These are phyloP conservation scores for Temnothorax ravouxi DNA, from an alignment of 2,888 invertebrate genomes.

Conservation along the genomic window DNA sequence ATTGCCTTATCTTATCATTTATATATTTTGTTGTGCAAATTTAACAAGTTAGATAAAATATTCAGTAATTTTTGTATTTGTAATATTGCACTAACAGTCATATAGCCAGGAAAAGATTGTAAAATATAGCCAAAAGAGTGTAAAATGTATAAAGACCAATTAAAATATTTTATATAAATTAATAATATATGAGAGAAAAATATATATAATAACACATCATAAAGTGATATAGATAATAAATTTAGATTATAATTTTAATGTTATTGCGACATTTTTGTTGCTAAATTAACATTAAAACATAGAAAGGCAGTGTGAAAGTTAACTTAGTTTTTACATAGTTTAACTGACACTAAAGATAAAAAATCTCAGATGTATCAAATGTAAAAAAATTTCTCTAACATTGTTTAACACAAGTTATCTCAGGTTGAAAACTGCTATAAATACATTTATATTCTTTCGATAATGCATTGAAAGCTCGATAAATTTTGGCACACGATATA, in stretches of 20 bases:
- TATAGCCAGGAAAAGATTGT: not conserved
- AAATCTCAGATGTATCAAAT: slow-evolving; percentile 1
- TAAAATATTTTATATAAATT: not conserved
- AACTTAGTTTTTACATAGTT: not conserved
- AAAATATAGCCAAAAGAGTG: not conserved
- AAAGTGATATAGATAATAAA: slow-evolving; percentile 14
- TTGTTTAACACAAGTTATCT: not conserved
- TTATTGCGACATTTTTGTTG: not conserved
- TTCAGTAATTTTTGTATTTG: not conserved
- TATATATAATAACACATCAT: not conserved
- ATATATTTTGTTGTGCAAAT: slow-evolving; percentile 4
- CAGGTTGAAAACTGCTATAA: not conserved
- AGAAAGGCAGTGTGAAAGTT: not conserved
- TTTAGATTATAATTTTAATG: slow-evolving; percentile 12
- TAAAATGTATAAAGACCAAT: not conserved
- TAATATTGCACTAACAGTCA: slow-evolving; percentile 21
- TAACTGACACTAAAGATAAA: not conserved
- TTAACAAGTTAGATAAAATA: slow-evolving; percentile 6
- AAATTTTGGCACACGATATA: not conserved
- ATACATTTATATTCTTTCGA: not conserved
- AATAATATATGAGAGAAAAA: not conserved
- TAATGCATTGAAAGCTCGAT: not conserved
- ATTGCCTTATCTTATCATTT: not conserved
- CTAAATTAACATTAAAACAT: slow-evolving; percentile 7
- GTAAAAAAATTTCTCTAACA: not conserved